These are phyloP conservation scores for Chymomyza procnemis DNA, from an alignment of 2,888 invertebrate genomes.

Conservation along the genomic window DNA sequence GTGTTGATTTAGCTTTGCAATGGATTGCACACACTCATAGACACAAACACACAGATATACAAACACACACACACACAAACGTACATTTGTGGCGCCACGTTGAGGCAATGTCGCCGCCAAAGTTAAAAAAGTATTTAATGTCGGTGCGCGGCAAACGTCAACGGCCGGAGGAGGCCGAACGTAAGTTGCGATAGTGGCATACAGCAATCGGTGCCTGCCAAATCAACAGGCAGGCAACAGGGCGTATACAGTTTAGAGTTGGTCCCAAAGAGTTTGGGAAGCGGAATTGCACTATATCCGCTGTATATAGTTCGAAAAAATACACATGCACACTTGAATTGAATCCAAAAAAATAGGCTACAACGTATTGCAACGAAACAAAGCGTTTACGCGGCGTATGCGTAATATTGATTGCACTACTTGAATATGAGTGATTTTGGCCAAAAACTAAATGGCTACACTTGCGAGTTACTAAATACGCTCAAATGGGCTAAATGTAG, in stretches of 20 bases:
- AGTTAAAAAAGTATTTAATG: constrained; percentile 71
- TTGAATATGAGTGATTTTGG: no score
- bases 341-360: not conserved
- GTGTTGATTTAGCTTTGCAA: constrained; percentile 11
- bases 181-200: constrained; percentile 21
- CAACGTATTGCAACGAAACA: not conserved
- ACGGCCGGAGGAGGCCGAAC: constrained; percentile 34
- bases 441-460: no score
- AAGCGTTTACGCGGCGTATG: not conserved
- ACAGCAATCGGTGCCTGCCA: not conserved
- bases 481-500: no score
- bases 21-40: constrained; percentile 21
- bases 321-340: constrained; percentile 2
- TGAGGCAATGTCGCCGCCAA: constrained; percentile 53
- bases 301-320: constrained; percentile 5
- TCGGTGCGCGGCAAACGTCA: constrained; percentile 61
- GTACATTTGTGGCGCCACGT: no score
- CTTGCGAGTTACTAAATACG: no score
- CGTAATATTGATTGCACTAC: not conserved
- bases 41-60: not conserved
- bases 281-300: not conserved
- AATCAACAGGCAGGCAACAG: not conserved
- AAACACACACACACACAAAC: not conserved
- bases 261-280: not conserved
- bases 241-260: not conserved